Conservation (phyloP, 1,140 invertebrate species). For the Arctopsyche grandis region DNA sequence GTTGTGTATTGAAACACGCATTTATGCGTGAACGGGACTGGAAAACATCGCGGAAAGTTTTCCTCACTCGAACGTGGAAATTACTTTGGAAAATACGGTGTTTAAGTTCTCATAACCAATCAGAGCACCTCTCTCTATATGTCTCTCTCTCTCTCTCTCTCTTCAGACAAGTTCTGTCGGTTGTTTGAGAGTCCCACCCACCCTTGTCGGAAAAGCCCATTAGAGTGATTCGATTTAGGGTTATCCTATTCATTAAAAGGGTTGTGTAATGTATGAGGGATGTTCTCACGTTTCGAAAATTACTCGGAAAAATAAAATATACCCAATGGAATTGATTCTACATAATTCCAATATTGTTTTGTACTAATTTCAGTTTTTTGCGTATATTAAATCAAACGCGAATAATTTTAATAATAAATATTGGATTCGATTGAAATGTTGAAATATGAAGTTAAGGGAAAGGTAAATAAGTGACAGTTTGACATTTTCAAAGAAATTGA, state of each 20-base stretch:
- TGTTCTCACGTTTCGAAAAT: too few species aligned
- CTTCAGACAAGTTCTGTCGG: neutral
- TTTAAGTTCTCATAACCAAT: slow-evolving; percentile 11
- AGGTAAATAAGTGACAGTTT: too few species aligned
- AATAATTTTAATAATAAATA: too few species aligned
- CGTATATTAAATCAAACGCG: too few species aligned
- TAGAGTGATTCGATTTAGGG: slow-evolving; percentile 2
- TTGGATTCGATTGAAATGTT: too few species aligned
- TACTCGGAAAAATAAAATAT: too few species aligned
- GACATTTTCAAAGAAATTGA: too few species aligned
- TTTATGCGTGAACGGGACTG: neutral
- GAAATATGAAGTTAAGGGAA: too few species aligned
- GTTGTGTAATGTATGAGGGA: neutral
- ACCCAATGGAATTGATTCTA: too few species aligned
- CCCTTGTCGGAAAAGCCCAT: neutral
- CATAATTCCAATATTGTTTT: too few species aligned
- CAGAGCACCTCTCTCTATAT: neutral
- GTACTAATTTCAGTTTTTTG: too few species aligned
- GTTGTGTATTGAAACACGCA: slow-evolving; percentile 13
- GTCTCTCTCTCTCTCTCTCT: neutral
- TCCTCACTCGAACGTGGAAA: neutral
- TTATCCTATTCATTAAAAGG: neutral
- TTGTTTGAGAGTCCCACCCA: neutral
- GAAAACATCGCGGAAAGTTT: neutral
- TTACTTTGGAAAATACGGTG: slow-evolving; percentile 1